These are phyloP conservation scores for Eilema caniola DNA, from an alignment of 2,888 invertebrate genomes.

Conservation along the genomic window DNA sequence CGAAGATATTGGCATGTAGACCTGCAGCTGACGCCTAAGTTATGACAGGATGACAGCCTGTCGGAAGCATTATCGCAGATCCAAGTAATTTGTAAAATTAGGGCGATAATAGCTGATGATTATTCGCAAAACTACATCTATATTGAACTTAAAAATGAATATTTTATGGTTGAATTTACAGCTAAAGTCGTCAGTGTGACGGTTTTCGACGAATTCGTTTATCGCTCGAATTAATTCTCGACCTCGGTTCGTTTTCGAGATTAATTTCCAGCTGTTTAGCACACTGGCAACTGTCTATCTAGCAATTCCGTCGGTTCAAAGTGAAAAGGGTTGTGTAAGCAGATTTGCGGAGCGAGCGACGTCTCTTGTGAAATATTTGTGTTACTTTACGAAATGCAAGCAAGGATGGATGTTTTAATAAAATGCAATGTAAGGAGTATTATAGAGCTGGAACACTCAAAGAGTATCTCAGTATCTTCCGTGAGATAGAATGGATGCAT, in stretches of 20 bases:
- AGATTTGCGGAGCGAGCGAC: constrained; percentile 48
- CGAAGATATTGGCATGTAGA: constrained; percentile 55
- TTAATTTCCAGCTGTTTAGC: constrained; percentile 70
- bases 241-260: constrained; percentile 63
- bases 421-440: constrained; percentile 43
- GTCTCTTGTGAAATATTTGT: constrained; percentile 55
- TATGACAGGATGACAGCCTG: constrained; percentile 64
- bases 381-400: constrained; percentile 48
- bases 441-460: constrained; percentile 26
- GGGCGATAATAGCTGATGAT: constrained; percentile 47
- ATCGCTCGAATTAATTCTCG: constrained; percentile 67
- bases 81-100: constrained; percentile 66
- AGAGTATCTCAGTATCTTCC: constrained; percentile 22
- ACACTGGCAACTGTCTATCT: constrained; percentile 57
- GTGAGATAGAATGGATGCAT: constrained; percentile 20
- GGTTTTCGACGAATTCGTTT: constrained; percentile 61
- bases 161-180: constrained; percentile 31
- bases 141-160: constrained; percentile 24
- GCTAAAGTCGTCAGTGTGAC: constrained; percentile 24
- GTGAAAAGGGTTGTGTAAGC: constrained; percentile 56
- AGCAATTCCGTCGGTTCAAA: constrained; percentile 57
- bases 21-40: constrained; percentile 61
- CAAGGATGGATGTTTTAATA: constrained; percentile 32
- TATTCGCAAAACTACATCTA: constrained; percentile 24
- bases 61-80: constrained; percentile 54